Base-by-base conservation (phyloP, 92 coral and sea anemone species). In the Blastomussa wellsi region DNA sequence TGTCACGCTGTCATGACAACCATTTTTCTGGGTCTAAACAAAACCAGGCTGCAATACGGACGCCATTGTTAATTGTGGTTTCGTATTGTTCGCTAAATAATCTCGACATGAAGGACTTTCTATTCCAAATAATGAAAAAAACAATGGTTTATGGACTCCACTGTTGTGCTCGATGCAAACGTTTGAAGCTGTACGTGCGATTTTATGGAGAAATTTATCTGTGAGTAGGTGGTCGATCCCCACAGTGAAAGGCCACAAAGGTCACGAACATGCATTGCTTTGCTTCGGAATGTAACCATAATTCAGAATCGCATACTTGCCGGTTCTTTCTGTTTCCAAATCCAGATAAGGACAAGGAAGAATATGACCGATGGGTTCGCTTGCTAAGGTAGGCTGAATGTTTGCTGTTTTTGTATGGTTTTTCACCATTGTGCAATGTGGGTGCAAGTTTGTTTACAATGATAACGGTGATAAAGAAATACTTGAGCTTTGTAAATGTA, bases 251-350 rank as follows among this genome's bases (percentile, higher is more conserved):
- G n/a, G n/a, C n/a, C n/a, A n/a, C 69, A 76, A 22, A 39, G 60
- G 83, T 26, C 57, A 64, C 72, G 11, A 79, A 60, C 73, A 53
- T 62, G 48, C 35, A 82, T 10, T 82, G 78, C 86, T 48, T 69
- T 60, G 86, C 86, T 71, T 78, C 86, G 15, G 44, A 70, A 11
- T 82, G 78, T 39, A 82, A 49, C 48, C 86, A 82, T 72, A 67
- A 70, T 9, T 68, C 78, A 69, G 86, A 70, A 71, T 48, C 67
- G 31, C 86, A 67, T 51, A 81, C 76, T n/a, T 81, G 77, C 85
- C 12, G 31, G 85, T 81, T 81, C 37, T 68, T 81, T 22, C 42
- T 31, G 7, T 81, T 81, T 81, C 85, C 76, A 81, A 81, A 69
- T 35, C n/a, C n/a, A 33, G 75, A 42, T 3, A 81, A 81, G 49